Percentiles rank a stretch among this genome's conserved stretches.
phyloP scores from a whole-genome alignment of 2,888 invertebrate species.

The Noctua janthina region DNA sequence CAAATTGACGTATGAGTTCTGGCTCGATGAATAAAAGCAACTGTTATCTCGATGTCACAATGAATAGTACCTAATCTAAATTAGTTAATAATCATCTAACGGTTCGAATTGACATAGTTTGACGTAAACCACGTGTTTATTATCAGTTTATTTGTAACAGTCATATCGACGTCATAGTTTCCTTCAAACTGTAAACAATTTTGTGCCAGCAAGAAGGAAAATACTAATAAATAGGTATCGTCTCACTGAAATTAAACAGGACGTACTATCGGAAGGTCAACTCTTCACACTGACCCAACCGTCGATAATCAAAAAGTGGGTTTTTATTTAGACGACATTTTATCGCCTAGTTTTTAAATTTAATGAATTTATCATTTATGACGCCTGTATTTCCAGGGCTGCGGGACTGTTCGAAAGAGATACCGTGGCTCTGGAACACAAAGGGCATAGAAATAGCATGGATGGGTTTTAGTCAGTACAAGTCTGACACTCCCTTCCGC shows the following conservation, averaged over 20 bases:
- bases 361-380: background rate
- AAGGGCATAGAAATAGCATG: too few relatives aligned
- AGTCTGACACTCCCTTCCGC: too few relatives aligned
- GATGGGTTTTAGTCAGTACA: too few relatives aligned
- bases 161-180: conserved; percentile 3
- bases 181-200: conserved; percentile 5
- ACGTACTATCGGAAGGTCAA: background rate
- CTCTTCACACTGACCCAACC: background rate
- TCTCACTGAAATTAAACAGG: background rate
- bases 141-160: conserved; percentile 25
- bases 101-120: conserved; percentile 34
- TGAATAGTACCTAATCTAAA: too few relatives aligned
- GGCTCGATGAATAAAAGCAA: background rate
- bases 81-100: too few relatives aligned
- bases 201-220: background rate
- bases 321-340: background rate
- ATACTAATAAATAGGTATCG: background rate
- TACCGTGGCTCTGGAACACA: too few relatives aligned
- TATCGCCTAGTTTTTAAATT: background rate
- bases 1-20: conserved; percentile 4
- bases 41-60: background rate
- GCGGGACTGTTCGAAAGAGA: too few relatives aligned
- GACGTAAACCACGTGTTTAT: conserved; percentile 16
- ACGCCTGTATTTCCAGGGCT: too few relatives aligned
- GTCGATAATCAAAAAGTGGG: background rate